phyloP scores from a whole-genome alignment of 2,888 invertebrate genomes.

The Psylliodes chrysocephalus region DNA sequence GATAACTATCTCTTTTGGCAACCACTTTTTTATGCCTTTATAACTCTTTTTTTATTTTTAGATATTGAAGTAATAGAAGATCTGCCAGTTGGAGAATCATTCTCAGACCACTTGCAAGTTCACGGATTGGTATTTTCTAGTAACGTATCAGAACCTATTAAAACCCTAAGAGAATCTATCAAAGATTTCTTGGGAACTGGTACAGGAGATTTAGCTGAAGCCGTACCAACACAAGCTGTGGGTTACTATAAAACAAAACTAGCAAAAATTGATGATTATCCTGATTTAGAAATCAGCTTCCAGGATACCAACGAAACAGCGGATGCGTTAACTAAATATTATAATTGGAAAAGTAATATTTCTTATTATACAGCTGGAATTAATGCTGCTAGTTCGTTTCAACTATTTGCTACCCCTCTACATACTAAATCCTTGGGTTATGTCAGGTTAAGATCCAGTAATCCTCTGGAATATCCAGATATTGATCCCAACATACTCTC shows the following conservation, averaged over 20 bases:
- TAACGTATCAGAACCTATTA: slow-evolving; percentile 66
- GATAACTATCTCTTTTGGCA: too few relatives aligned
- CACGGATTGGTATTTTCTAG: slow-evolving; percentile 76
- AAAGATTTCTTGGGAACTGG: slow-evolving; percentile 59
- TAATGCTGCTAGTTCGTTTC: slow-evolving; percentile 35
- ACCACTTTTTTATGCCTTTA: too few relatives aligned
- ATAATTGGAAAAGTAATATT: slow-evolving; percentile 23
- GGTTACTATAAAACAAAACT: slow-evolving; percentile 34
- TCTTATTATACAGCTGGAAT: slow-evolving; percentile 18
- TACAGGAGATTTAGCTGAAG: slow-evolving; percentile 29
- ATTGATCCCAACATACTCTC: slow-evolving; percentile 76
- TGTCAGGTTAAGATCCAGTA: slow-evolving; percentile 63
- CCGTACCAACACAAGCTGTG: slow-evolving; percentile 27
- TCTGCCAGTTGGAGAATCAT: slow-evolving; percentile 78
- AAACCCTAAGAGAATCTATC: slow-evolving; percentile 63
- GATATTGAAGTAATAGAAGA: slow-evolving; percentile 71
- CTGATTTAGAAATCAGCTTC: slow-evolving; percentile 39
- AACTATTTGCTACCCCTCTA: slow-evolving; percentile 50
- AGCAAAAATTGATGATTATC: slow-evolving; percentile 26
- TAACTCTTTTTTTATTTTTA: slow-evolving; percentile 6
- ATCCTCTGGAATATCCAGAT: slow-evolving; percentile 62
- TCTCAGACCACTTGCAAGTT: slow-evolving; percentile 80
- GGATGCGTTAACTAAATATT: slow-evolving; percentile 14
- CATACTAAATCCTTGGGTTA: slow-evolving; percentile 66
- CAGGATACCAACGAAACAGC: slow-evolving; percentile 25